Base-by-base conservation (phyloP, 2,113 vertebrate species). In the Percopsis transmontana region DNA sequence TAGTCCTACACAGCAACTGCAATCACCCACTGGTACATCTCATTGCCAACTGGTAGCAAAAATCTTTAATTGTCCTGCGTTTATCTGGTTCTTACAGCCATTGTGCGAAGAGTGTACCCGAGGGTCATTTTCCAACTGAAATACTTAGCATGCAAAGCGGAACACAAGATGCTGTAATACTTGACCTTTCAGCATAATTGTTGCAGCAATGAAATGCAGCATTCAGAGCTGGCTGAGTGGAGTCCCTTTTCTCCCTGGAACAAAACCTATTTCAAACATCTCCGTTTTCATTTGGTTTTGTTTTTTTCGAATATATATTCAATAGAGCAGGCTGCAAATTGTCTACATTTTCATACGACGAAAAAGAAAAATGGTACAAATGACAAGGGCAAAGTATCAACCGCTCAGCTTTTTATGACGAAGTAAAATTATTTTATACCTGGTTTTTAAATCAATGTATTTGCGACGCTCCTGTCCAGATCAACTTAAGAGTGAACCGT, bases 121-220 rank as follows among this genome's bases (percentile, higher is more conserved):
- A 96, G 95, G 96, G 95, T 97, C 94, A 97, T 97, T 97, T 96
- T 94, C 92, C 92, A 94, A 93, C 92, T 93, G 94, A 93, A 98
- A 97, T 96, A 95, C 95, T 99, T 97, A 96, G 94, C 96, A 96
- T 98, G 96, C 96, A 96, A 94, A 95, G 93, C 95, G 91, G 92
- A 95, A 95, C 94, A 94, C 93, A 96, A 96, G 95, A 98, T 95
- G 95, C 95, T 93, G 94, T 96, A 96, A 97, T 97, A 98, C 97
- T 99, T 99, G 97, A 99, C 97, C 97, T 98, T 96, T 97, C 93
- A 94, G 94, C 92, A 95, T 97, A 97, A 98, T 98, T 96, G 96
- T 96, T 92, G 94, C 94, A 95, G 93, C 94, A 93, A 92, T 94
- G 94, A 97, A 97, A 97, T 93, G 94, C 95, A 91, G 94, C 91